A percentile compares a stretch with the other conserved stretches of the same genome.
These are phyloP conservation scores for Shargacucullia verbasci DNA, from an alignment of 2,888 invertebrate genomes.

Conservation along the genomic window DNA sequence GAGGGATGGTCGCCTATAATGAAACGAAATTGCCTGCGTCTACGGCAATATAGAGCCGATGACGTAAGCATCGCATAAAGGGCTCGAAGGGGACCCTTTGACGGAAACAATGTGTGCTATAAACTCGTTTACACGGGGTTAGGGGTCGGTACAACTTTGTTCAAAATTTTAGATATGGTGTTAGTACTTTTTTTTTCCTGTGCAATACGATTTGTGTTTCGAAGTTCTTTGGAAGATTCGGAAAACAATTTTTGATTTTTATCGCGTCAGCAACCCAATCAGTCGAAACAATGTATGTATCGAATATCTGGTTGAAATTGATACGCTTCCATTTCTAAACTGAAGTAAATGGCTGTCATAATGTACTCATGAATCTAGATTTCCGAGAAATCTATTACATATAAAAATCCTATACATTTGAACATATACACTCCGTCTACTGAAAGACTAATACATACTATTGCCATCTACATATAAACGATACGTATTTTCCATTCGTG, in stretches of 20 bases:
- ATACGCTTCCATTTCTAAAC: too few relatives aligned
- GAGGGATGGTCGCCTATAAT: constrained; percentile 31
- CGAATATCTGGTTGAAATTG: too few relatives aligned
- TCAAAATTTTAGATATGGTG: too few relatives aligned
- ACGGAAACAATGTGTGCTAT: constrained; percentile 51
- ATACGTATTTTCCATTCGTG: constrained; percentile 1
- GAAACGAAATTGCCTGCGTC: constrained; percentile 45
- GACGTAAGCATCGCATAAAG: constrained; percentile 54
- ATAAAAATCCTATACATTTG: too few relatives aligned
- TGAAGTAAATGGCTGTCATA: too few relatives aligned
- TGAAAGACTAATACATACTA: background rate
- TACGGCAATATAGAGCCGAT: constrained; percentile 34
- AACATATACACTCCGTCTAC: too few relatives aligned
- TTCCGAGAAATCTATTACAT: too few relatives aligned
- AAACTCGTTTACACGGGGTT: constrained; percentile 38
- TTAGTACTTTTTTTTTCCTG: too few relatives aligned
- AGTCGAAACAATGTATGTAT: too few relatives aligned
- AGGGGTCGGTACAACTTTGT: constrained; percentile 28
- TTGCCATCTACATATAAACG: background rate
- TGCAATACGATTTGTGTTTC: constrained; percentile 17
- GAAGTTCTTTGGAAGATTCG: constrained; percentile 1
- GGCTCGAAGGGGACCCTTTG: constrained; percentile 47
- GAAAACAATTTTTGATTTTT: too few relatives aligned
- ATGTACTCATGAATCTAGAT: too few relatives aligned
- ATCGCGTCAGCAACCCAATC: too few relatives aligned